A percentile compares a stretch with the other conserved stretches of the same genome.
These are phyloP conservation scores for Ormyrus thymus DNA, from an alignment of 2,888 invertebrate genomes.

Conservation along the genomic window DNA sequence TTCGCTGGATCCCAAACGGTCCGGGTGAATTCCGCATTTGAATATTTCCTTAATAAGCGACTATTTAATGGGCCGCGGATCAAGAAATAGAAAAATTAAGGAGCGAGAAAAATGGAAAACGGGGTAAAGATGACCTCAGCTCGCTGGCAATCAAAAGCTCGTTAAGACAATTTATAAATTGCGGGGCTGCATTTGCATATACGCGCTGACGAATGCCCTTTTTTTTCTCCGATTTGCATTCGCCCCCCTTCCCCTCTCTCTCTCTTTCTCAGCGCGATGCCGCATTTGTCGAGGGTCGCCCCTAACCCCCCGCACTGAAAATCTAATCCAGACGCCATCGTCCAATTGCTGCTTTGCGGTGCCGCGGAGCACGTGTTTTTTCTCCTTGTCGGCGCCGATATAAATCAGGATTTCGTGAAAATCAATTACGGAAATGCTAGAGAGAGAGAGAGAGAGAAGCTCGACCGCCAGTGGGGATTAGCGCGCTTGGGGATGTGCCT, in stretches of 20 bases:
- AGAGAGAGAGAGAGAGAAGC: constrained; percentile 9
- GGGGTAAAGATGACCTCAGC: background rate
- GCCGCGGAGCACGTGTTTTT: constrained; percentile 23
- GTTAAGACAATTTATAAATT: constrained; percentile 73
- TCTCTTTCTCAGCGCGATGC: background rate
- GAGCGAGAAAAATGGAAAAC: background rate
- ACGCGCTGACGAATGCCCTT: constrained; percentile 59
- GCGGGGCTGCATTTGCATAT: constrained; percentile 53
- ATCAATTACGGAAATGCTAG: constrained; percentile 52
- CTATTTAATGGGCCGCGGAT: constrained; percentile 33
- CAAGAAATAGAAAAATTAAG: background rate
- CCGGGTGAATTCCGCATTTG: constrained; percentile 18
- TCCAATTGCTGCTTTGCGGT: constrained; percentile 16
- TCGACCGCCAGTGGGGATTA: background rate
- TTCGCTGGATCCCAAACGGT: background rate
- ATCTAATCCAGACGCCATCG: constrained; percentile 39
- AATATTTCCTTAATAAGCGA: constrained; percentile 45
- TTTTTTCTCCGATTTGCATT: constrained; percentile 49
- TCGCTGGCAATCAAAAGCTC: constrained; percentile 71
- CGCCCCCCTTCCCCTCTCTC: constrained; percentile 16
- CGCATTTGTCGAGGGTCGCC: constrained; percentile 33
- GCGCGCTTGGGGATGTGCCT: constrained; percentile 5
- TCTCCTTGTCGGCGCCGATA: constrained; percentile 51
- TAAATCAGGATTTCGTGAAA: constrained; percentile 56
- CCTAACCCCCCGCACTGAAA: constrained; percentile 16